Base-by-base conservation (phyloP, 1,140 invertebrate species). In the Camponotus pennsylvanicus region DNA sequence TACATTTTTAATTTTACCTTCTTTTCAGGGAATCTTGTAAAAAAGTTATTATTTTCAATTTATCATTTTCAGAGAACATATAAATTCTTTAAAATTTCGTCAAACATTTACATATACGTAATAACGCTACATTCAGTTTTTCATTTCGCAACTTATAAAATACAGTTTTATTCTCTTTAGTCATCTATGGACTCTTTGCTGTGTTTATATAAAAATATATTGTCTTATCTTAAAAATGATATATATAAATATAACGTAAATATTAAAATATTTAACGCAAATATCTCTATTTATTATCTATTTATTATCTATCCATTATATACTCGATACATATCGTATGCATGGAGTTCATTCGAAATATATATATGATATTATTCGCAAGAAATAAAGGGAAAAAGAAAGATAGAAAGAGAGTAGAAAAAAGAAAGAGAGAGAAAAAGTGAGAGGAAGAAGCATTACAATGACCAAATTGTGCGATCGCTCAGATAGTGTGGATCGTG, bases 401-500 rank as follows among this genome's bases (percentile, higher is more conserved):
- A 52, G 15, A 18, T 2, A 49, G 3, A 49, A 15, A 15, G 13
- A 52, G 13, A 3, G 40, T 9, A 45, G 42, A 13, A 11, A 45
- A 45, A 11, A 9, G 11, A 13, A 45, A 45, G 5, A 52, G 13
- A 52, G 13, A 13, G 13, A 18, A 52, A 52, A 2, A 27, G 27
- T 27, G 27, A 27, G 27, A 27, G 27, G 27, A 1, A n/a, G 40
- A 70, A 34, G 40, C 34, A 34, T 67, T 34, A 21, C 57, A 80
- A 80, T 37, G 67, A 45, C 67, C 18, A 71, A 82, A 82, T 71
- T 27, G 37, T 55, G 69, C 40, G 40, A 83, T 75, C 40, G 27
- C 40, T 83, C 79, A 83, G 55, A 82, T 61, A 82, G 40, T 27
- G 34, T 83, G 34, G 55, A 73, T 83, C 55, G 27, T 42, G 18